A percentile compares a stretch with the other conserved stretches of the same genome.
phyloP scores from a whole-genome alignment of 2,797 vertebrate genomes.

The Myoxocephalus aenaeus region DNA sequence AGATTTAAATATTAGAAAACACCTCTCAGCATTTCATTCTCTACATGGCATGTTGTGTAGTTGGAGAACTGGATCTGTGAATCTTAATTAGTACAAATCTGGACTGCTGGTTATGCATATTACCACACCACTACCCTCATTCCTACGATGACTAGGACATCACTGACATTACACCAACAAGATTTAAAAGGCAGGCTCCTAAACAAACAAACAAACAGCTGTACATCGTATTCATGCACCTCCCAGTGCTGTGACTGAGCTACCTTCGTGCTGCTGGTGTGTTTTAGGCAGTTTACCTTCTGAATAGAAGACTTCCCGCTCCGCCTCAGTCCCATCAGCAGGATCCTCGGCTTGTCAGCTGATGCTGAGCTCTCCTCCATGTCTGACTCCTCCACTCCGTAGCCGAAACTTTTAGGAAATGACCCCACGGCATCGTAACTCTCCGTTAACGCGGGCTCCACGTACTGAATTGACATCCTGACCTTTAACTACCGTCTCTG shows the following conservation, averaged over 20 bases:
- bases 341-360: slow-evolving; percentile 89
- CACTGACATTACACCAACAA: too few relatives aligned
- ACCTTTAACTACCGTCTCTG: neutral
- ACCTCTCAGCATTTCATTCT: neutral
- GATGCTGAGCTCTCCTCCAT: slow-evolving; percentile 80
- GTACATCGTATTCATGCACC: neutral
- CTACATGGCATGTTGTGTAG: neutral
- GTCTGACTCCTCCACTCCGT: slow-evolving; percentile 89
- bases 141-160: neutral
- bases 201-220: neutral
- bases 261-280: neutral
- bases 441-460: slow-evolving; percentile 77
- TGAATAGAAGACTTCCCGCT: slow-evolving; percentile 97
- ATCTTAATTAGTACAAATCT: neutral
- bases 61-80: neutral
- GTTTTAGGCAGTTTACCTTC: slow-evolving; percentile 79
- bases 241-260: neutral
- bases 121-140: neutral
- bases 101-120: neutral
- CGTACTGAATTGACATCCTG: slow-evolving; percentile 86
- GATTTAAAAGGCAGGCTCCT: neutral
- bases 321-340: slow-evolving; percentile 93
- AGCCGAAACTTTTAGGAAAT: slow-evolving; percentile 93
- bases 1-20: neutral
- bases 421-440: slow-evolving; percentile 87